Conservation (phyloP, 2,888 invertebrate genomes). For the Drosophila phalerata region DNA sequence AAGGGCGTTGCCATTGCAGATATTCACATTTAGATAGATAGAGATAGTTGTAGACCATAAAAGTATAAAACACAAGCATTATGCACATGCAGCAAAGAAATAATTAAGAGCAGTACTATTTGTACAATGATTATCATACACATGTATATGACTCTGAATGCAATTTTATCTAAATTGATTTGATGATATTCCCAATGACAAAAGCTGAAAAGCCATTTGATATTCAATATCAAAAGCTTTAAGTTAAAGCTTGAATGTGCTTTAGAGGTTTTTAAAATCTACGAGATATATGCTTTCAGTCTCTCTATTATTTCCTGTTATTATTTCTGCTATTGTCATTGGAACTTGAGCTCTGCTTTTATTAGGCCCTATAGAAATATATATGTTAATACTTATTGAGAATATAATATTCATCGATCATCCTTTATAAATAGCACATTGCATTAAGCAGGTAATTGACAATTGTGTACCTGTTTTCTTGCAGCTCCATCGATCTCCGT, state of each 20-base stretch:
- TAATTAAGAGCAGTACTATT: not conserved
- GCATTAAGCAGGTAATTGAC: constrained; percentile 42
- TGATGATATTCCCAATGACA: constrained; percentile 13
- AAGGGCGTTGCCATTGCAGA: constrained; percentile 49
- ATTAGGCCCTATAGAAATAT: not conserved
- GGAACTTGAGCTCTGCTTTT: constrained; percentile 13
- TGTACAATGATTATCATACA: not conserved
- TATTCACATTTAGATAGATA: constrained; percentile 13
- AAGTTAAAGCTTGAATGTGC: not conserved
- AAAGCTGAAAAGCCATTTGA: constrained; percentile 3
- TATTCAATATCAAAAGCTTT: not conserved
- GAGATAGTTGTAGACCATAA: not conserved
- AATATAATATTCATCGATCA: constrained; percentile 28
- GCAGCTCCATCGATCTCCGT: constrained; percentile 84
- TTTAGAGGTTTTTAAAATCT: not conserved
- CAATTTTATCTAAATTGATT: not conserved
- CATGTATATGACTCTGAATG: constrained; percentile 4
- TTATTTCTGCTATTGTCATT: constrained; percentile 17
- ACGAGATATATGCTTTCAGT: not conserved
- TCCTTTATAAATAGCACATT: constrained; percentile 23
- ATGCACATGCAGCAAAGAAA: constrained; percentile 14
- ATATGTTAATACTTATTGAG: constrained; percentile 24
- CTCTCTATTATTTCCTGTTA: not conserved
- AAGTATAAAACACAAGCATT: not conserved
- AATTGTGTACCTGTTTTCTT: constrained; percentile 84